Base-by-base conservation (phyloP, 2,797 vertebrate species). In the Pempheris klunzingeri region DNA sequence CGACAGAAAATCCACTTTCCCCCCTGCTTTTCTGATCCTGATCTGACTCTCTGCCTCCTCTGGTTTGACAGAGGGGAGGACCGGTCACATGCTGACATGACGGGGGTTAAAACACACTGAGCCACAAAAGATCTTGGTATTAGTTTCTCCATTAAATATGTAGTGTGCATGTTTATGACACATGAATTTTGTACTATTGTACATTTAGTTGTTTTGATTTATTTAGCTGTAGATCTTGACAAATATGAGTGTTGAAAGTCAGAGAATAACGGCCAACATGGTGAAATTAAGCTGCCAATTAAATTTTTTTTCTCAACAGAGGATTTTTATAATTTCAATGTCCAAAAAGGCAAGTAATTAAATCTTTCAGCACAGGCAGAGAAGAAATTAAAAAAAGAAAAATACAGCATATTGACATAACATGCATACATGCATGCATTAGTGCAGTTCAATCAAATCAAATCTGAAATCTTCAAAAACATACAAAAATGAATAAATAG, bases 1-100 rank as follows among this genome's bases (percentile, higher is more conserved):
- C 14, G 47, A 86, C 84, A 87, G 80, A 74, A 77, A 83, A 83
- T 72, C 84, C 71, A 83, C 87, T 79, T 81, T 76, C 63, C 82
- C n/a, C 44, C 58, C 70, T 69, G 76, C 52, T 80, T 75, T 67
- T 77, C 71, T 70, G 79, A 73, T 78, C 62, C 66, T 55, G 77
- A 81, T 85, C 68, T 39, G 74, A 71, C 60, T 80, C 44, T 50
- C 24, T 17, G 70, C 44, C 68, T 47, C 52, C 34, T 58, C 41
- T 46, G 41, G 38, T 55, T 62, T 73, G 79, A 78, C 79, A 76
- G 74, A 67, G 49, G 62, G 49, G 57, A 76, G n/a, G 34, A 74
- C 12, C 28, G 47, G 44, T 68, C 65, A 36, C 81, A 46, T 18
- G n/a, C 53, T 64, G 73, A 83, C 77, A 78, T 55, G 57, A 68